Percentiles rank a stretch among this genome's conserved stretches.
These are phyloP conservation scores for Corythornis cristatus DNA, from an alignment of 2,113 vertebrate genomes.

Conservation along the genomic window DNA sequence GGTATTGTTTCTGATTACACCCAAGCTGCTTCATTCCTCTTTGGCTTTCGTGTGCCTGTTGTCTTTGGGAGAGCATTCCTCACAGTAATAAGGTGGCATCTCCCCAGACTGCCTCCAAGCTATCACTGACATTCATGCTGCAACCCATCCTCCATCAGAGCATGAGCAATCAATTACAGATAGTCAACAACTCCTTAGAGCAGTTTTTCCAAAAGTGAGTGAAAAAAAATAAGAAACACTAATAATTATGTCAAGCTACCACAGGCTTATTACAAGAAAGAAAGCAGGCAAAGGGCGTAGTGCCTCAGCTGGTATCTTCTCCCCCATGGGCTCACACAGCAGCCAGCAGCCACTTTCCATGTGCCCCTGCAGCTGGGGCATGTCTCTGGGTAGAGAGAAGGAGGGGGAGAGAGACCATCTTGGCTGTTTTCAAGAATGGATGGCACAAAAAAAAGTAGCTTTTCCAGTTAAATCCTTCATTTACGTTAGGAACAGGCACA, in stretches of 20 bases:
- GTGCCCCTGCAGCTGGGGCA: neutral
- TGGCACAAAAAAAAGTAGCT: neutral
- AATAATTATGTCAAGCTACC: neutral
- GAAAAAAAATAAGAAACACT: slow-evolving; percentile 17
- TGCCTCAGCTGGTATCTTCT: neutral
- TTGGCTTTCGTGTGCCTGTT: neutral
- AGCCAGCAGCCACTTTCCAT: neutral
- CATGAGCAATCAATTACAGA: neutral
- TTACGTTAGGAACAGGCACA: neutral
- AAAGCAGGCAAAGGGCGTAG: neutral
- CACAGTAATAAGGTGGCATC: slow-evolving; percentile 27
- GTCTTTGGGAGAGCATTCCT: slow-evolving; percentile 12
- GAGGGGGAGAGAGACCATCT: neutral
- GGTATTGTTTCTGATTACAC: slow-evolving; percentile 42
- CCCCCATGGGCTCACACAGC: neutral
- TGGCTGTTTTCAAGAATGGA: neutral
- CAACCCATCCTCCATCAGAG: neutral
- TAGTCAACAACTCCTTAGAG: slow-evolving; percentile 2
- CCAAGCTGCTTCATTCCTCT: slow-evolving; percentile 5
- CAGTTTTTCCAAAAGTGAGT: neutral
- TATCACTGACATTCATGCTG: neutral
- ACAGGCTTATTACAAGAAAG: neutral
- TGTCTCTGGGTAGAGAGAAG: accelerated
- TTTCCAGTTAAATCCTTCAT: neutral
- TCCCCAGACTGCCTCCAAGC: slow-evolving; percentile 42